Conservation (phyloP, 2,797 vertebrate genomes). For the Lerista edwardsae region DNA sequence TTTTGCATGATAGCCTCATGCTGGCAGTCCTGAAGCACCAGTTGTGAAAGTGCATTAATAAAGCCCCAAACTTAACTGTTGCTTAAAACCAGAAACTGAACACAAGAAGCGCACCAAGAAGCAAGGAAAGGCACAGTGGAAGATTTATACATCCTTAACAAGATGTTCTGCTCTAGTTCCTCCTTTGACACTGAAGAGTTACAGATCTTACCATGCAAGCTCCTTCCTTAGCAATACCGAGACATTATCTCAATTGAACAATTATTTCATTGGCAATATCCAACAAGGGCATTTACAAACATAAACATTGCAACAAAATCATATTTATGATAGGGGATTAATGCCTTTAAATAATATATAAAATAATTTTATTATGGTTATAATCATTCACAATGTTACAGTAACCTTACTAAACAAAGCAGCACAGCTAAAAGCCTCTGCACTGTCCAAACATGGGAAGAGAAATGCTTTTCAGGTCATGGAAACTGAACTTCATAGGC, state of each 20-base stretch:
- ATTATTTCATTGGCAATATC: background rate
- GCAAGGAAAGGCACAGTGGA: background rate
- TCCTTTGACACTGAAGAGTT: slow-evolving; percentile 1
- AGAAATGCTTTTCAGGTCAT: too few relatives aligned
- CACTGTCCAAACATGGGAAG: too few relatives aligned
- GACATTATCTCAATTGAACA: background rate
- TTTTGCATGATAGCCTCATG: slow-evolving; percentile 2
- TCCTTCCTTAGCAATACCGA: background rate
- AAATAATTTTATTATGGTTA: too few relatives aligned
- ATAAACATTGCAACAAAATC: background rate
- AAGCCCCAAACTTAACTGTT: background rate
- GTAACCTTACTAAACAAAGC: too few relatives aligned
- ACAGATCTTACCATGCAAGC: fast-evolving
- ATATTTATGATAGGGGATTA: background rate
- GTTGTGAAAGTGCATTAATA: background rate
- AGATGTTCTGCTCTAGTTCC: background rate
- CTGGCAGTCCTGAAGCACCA: background rate
- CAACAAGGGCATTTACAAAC: too few relatives aligned
- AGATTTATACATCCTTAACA: background rate
- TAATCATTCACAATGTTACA: too few relatives aligned
- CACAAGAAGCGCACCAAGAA: slow-evolving; percentile 19
- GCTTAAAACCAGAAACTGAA: background rate
- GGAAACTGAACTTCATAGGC: too few relatives aligned
- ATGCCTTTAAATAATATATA: too few relatives aligned
- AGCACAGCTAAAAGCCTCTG: too few relatives aligned